These are phyloP conservation scores for Ctenopoma kingsleyae DNA, from an alignment of 2,797 vertebrate genomes.

Conservation along the genomic window DNA sequence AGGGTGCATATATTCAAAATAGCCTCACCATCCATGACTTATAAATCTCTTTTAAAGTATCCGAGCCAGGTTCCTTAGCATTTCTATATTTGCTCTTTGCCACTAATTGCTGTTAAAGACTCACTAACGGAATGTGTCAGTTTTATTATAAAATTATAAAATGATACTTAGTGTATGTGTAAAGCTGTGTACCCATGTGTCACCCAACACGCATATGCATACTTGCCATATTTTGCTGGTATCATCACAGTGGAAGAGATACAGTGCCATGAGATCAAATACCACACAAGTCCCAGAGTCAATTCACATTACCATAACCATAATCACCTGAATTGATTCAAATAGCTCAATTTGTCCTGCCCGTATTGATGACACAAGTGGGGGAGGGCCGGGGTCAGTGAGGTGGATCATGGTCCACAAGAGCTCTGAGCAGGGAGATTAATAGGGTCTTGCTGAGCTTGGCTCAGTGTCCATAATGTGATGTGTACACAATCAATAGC, in stretches of 20 bases:
- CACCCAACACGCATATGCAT: neutral
- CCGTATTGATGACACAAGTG: slow-evolving; percentile 69
- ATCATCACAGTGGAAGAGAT: slow-evolving; percentile 45
- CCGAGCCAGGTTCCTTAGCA: slow-evolving; percentile 32
- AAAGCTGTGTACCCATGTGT: slow-evolving; percentile 15
- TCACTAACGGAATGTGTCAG: slow-evolving; percentile 36
- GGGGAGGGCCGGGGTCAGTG: slow-evolving; percentile 13
- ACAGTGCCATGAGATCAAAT: slow-evolving; percentile 61
- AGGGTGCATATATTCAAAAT: slow-evolving; percentile 34
- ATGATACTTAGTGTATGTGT: neutral
- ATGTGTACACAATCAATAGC: slow-evolving; percentile 79
- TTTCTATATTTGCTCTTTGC: slow-evolving; percentile 36
- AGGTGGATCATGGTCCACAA: slow-evolving; percentile 69
- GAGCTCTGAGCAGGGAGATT: slow-evolving; percentile 67
- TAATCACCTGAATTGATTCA: slow-evolving; percentile 81
- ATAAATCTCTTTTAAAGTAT: slow-evolving; percentile 47
- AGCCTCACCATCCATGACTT: slow-evolving; percentile 27
- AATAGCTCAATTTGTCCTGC: slow-evolving; percentile 71
- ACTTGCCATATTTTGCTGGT: neutral
- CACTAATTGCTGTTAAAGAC: slow-evolving; percentile 45
- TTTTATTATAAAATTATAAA: slow-evolving; percentile 19
- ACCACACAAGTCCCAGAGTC: slow-evolving; percentile 57
- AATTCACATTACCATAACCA: slow-evolving; percentile 77
- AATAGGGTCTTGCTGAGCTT: slow-evolving; percentile 64
- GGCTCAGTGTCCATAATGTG: slow-evolving; percentile 72